Evolutionary conservation across 2,888 invertebrate genomes (phyloP).

Genomic region (Ischnura elegans): DNA sequence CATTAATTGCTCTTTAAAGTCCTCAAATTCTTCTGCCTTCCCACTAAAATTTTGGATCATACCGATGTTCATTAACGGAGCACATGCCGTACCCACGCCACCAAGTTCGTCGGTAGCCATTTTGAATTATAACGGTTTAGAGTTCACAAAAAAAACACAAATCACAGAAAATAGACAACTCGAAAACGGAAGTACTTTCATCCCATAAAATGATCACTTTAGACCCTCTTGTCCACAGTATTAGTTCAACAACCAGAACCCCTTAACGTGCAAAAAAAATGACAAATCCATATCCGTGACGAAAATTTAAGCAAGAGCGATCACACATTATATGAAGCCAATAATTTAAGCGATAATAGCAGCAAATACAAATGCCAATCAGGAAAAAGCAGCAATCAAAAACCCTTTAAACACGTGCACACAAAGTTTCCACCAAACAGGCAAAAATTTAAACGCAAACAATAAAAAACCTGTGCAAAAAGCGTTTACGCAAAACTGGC

Average conservation of each 20-base stretch:
- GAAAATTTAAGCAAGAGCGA: too few species aligned
- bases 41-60: background rate
- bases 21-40: background rate
- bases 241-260: background rate
- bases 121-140: background rate
- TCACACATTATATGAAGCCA: background rate
- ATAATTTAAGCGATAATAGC: background rate
- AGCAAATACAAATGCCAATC: too few species aligned
- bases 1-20: background rate
- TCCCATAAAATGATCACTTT: background rate
- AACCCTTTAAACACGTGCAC: too few species aligned
- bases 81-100: background rate
- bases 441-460: too few species aligned
- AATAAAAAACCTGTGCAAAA: too few species aligned
- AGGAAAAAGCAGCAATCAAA: too few species aligned
- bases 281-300: too few species aligned
- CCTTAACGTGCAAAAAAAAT: too few species aligned
- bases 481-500: too few species aligned
- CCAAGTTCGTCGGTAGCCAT: background rate
- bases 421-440: too few species aligned
- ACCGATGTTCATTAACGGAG: background rate
- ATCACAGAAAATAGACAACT: background rate
- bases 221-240: background rate
- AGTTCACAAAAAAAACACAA: background rate
- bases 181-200: background rate